A percentile compares a stretch with the other conserved stretches of the same genome.
Evolutionary conservation across 2,888 invertebrate genomes (phyloP).

Genomic region (Himalopsyche tibetana): DNA sequence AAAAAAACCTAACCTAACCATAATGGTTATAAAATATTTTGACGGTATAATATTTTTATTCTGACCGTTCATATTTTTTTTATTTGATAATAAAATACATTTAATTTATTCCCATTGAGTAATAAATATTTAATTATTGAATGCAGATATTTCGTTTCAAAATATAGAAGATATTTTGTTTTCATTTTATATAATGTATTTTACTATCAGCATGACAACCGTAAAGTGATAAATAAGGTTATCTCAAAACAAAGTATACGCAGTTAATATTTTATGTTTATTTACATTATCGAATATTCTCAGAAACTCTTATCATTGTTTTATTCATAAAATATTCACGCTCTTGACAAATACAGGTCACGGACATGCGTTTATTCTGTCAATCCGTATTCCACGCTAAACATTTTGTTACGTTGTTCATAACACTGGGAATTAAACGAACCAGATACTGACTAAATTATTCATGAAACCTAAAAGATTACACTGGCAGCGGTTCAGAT

Average conservation of each 20-base stretch:
- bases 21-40: no score
- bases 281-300: neutral
- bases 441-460: neutral
- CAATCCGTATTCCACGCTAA: neutral
- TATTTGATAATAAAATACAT: no score
- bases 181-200: no score
- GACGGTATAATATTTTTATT: no score
- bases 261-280: neutral
- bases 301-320: no score
- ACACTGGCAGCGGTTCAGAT: neutral
- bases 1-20: no score
- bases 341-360: slow-evolving; percentile 9
- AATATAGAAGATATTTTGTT: no score
- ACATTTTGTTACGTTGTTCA: neutral
- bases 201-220: no score
- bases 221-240: neutral
- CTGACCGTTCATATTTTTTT: no score
- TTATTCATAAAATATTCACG: neutral
- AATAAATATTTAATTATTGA: no score
- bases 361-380: neutral
- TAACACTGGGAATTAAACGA: neutral
- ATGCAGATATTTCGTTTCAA: no score
- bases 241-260: slow-evolving; percentile 2
- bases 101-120: no score
- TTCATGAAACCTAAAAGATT: slow-evolving; percentile 8